Base-by-base conservation (phyloP, 2,113 vertebrate species). In the Alaudala cheleensis region DNA sequence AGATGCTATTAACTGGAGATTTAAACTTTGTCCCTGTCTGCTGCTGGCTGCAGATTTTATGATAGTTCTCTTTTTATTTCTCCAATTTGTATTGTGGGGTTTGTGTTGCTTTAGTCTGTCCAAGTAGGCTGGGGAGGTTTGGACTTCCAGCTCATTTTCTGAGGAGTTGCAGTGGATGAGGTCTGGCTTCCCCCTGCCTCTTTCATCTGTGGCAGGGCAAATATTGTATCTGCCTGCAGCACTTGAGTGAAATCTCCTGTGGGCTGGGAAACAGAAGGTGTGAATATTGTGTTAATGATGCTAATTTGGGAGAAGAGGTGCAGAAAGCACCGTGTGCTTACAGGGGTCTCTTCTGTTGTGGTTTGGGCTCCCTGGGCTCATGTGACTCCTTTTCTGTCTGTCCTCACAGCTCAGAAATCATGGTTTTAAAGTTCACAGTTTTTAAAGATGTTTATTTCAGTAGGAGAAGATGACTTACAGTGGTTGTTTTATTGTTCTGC, bases 21-120 rank as follows among this genome's bases (percentile, higher is more conserved):
- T 64, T 88, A 86, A 88, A 72, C 70, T 90, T 74, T 82, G 65
- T 90, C 81, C 53, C 74, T 82, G 40, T 26, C 70, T 67, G 61
- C 61, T 90, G 47, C 57, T 76, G 33, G 64, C 70, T 88, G 49
- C 44, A 26, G 76, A 11, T 90, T 88, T 85, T 93, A 39, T 54
- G 57, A 17, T 10, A 10, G 24, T 56, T 92, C 53, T 79, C 70
- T 64, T 70, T 89, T 78, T 51, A 78, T 66, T 81, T 57, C 65
- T 90, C 40, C 23, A 47, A 8, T 51, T 66, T 70, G 31, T 66
- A 24, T 81, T 70, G 39, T 53, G 17, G 26, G 39, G 58, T 69
- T 81, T 81, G 64, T 45, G 61, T 64, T 78, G 61, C 33, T 88
- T 81, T 79, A 28, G 34, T 45, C 47, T 84, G 72, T 86, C 81